phyloP scores from a whole-genome alignment of 2,113 vertebrate genomes.

The Syngnathus typhle region DNA sequence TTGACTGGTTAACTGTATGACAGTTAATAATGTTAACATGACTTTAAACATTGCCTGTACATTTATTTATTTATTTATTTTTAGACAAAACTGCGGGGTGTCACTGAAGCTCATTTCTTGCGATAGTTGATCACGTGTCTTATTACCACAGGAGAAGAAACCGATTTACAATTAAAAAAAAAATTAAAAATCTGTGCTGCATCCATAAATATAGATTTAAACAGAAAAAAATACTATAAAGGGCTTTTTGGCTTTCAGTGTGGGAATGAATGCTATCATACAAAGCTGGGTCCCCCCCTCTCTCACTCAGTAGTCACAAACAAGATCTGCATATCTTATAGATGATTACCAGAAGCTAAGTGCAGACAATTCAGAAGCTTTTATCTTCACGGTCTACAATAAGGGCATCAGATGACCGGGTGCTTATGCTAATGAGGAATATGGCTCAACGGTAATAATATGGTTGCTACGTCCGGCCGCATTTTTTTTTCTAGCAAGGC shows the following conservation, averaged over 20 bases:
- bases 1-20: not conserved
- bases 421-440: conserved; percentile 23
- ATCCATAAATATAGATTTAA: conserved; percentile 70
- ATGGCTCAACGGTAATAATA: conserved; percentile 58
- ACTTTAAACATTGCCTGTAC: not conserved
- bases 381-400: conserved; percentile 12
- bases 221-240: conserved; percentile 68
- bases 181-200: conserved; percentile 67
- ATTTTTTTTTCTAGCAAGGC: conserved; percentile 33
- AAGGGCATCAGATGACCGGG: not conserved
- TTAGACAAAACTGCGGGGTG: not conserved
- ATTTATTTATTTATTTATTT: not conserved
- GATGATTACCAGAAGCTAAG: conserved; percentile 28
- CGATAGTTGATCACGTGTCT: conserved; percentile 74
- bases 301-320: conserved; percentile 90
- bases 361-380: conserved; percentile 34
- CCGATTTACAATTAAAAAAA: conserved; percentile 72
- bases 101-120: conserved; percentile 23
- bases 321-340: conserved; percentile 44
- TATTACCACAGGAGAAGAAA: conserved; percentile 88
- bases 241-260: conserved; percentile 81
- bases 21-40: not conserved
- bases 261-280: conserved; percentile 73
- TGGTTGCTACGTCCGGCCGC: conserved; percentile 56
- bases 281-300: conserved; percentile 72